Evolutionary conservation across 2,113 vertebrate species (phyloP).

Genomic region (Grammomys dolichurus): DNA sequence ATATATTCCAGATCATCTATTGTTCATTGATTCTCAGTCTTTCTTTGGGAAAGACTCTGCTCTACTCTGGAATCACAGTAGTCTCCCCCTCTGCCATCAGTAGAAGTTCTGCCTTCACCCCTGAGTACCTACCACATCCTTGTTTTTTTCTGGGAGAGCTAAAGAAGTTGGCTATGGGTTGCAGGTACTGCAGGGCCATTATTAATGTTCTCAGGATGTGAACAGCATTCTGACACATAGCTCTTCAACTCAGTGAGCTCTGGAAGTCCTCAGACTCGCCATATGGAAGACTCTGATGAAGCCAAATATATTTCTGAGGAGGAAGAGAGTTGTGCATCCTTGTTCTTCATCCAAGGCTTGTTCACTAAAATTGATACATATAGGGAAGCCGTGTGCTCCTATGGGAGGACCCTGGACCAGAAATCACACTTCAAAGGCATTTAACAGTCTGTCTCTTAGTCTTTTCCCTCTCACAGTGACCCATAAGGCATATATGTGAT

Average conservation of each 20-base stretch:
- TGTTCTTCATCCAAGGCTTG: background rate
- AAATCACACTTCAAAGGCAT: background rate
- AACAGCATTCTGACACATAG: background rate
- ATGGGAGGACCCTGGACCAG: background rate
- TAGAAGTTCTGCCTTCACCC: background rate
- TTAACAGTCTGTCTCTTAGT: background rate
- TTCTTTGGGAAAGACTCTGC: background rate
- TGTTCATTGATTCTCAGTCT: background rate
- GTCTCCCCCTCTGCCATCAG: background rate
- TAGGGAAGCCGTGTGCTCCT: background rate
- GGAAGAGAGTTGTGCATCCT: too few relatives aligned
- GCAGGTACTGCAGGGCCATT: rapidly evolving
- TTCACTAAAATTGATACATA: background rate
- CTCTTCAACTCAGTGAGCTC: background rate
- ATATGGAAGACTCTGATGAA: background rate
- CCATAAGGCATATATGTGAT: background rate
- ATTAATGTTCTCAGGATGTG: background rate
- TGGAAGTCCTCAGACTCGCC: background rate
- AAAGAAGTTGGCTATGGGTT: background rate
- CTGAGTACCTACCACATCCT: background rate
- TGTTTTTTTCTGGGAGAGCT: background rate
- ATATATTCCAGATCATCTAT: rapidly evolving
- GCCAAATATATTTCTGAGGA: background rate
- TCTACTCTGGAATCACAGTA: background rate
- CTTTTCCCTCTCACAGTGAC: background rate